A percentile compares a stretch with the other conserved stretches of the same genome.
Evolutionary conservation across 2,797 vertebrate genomes (phyloP).

Genomic region (Catharus ustulatus): DNA sequence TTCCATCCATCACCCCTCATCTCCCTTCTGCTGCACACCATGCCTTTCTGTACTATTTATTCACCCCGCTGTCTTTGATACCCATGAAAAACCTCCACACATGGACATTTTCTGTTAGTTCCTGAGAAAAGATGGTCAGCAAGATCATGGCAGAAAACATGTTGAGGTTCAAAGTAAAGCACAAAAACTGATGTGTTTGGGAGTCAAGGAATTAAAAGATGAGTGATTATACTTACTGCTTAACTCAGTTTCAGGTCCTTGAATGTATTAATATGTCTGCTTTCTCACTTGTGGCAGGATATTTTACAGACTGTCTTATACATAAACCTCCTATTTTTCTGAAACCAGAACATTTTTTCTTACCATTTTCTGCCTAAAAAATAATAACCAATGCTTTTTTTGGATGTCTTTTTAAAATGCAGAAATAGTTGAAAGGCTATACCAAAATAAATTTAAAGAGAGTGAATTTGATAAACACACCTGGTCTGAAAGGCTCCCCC

Average conservation of each 20-base stretch:
- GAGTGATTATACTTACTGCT: not conserved
- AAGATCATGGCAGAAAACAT: not conserved
- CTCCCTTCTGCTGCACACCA: not conserved
- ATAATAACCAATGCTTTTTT: slow-evolving; percentile 23
- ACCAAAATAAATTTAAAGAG: slow-evolving; percentile 44
- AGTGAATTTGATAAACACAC: slow-evolving; percentile 40
- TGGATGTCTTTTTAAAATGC: slow-evolving; percentile 4
- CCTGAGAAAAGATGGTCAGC: not conserved
- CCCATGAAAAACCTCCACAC: fast-evolving
- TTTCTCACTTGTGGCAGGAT: slow-evolving; percentile 4
- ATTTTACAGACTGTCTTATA: slow-evolving; percentile 36
- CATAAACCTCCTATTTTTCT: slow-evolving; percentile 2
- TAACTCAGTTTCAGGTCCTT: not conserved
- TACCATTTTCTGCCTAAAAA: not conserved
- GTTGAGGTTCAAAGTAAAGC: not conserved
- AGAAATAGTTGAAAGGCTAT: not conserved
- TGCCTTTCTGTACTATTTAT: not conserved
- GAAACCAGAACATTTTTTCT: slow-evolving; percentile 19
- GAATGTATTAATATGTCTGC: not conserved
- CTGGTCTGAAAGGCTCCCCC: not conserved
- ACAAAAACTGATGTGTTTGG: not conserved
- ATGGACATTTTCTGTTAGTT: not conserved
- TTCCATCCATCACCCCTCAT: not conserved
- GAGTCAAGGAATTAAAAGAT: not conserved
- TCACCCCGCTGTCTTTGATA: not conserved